Percentiles rank a stretch among this genome's conserved stretches.
Conservation (phyloP, 64 coral and sea anemone genomes). For the Pachyseris speciosa region DNA sequence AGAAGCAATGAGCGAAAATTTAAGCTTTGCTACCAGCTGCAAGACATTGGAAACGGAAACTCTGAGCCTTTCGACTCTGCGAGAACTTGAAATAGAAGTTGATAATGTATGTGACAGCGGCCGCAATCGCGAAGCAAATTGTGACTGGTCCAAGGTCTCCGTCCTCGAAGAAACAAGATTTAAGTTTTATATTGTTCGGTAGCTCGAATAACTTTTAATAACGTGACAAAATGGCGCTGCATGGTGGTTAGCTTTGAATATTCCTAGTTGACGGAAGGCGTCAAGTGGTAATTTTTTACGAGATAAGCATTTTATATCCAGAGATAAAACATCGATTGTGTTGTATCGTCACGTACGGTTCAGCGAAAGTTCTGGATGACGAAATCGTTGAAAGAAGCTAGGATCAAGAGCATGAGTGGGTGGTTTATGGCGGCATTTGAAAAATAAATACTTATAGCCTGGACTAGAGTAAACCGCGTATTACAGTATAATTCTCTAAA, state of each 20-base stretch:
- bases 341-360: neutral
- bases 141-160: constrained; percentile 27
- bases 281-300: constrained; percentile 39
- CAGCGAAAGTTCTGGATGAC: neutral
- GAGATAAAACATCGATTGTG: constrained; percentile 7
- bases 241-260: constrained; percentile 51
- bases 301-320: constrained; percentile 22
- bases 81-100: neutral
- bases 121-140: neutral
- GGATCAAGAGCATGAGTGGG: neutral
- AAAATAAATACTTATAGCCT: neutral
- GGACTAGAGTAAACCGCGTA: neutral
- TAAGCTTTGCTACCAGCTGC: too few species aligned
- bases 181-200: constrained; percentile 22
- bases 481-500: constrained; percentile 27
- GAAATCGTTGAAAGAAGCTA: neutral
- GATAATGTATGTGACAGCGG: neutral
- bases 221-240: neutral
- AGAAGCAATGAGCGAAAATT: neutral
- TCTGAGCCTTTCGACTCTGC: neutral
- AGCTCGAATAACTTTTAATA: neutral
- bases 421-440: neutral
- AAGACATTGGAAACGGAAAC: neutral
- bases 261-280: constrained; percentile 21
- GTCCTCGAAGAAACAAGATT: constrained; percentile 24